Evolutionary conservation across 2,888 invertebrate species (phyloP).

Genomic region (Aporophyla nigra): DNA sequence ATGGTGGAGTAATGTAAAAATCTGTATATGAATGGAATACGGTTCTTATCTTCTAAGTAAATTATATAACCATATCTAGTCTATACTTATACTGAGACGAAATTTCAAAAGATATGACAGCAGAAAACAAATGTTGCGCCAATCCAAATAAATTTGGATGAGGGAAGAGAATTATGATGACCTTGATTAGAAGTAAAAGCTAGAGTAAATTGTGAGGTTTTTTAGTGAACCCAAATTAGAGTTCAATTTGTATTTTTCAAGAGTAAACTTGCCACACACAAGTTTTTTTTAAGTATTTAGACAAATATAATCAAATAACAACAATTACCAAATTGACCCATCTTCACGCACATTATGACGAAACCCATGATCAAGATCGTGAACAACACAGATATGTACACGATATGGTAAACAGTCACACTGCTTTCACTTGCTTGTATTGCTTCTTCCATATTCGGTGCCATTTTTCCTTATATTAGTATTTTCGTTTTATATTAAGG

Average conservation of each 20-base stretch:
- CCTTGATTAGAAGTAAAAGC: not conserved
- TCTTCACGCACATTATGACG: slow-evolving; percentile 79
- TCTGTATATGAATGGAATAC: not conserved
- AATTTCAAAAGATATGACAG: not conserved
- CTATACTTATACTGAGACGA: not conserved
- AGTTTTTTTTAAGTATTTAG: not conserved
- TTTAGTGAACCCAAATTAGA: not conserved
- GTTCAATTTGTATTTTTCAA: not conserved
- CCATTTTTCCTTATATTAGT: slow-evolving; percentile 54
- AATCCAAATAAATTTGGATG: not conserved
- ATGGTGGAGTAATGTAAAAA: not conserved
- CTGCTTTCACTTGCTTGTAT: not conserved
- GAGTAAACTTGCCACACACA: not conserved
- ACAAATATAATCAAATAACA: slow-evolving; percentile 20
- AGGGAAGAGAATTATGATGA: not conserved
- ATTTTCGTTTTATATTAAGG: not conserved
- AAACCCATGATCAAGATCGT: slow-evolving; percentile 78
- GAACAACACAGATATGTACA: slow-evolving; percentile 66
- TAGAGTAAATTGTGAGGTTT: not conserved
- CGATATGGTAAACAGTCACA: slow-evolving; percentile 52
- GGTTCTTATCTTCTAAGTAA: not conserved
- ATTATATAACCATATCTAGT: not conserved
- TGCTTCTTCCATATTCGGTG: slow-evolving; percentile 47
- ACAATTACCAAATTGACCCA: slow-evolving; percentile 73
- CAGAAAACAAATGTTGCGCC: not conserved